These are phyloP conservation scores for Drosophila kanekoi DNA, from an alignment of 2,888 invertebrate genomes.

Conservation along the genomic window DNA sequence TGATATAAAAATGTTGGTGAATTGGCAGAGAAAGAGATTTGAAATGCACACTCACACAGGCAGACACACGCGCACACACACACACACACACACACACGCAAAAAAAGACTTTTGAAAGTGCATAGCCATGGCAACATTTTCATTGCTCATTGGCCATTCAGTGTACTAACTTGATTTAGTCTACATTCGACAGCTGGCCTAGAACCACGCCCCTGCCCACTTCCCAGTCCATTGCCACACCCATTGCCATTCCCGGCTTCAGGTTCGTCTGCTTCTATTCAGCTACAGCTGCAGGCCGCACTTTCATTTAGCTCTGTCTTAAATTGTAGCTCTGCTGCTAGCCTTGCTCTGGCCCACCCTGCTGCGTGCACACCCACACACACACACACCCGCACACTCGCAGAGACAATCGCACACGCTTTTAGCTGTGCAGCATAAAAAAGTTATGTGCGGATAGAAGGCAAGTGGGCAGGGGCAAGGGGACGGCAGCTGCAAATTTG, in stretches of 20 bases:
- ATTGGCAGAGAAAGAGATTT: slow-evolving; percentile 19
- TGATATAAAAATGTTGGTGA: slow-evolving; percentile 12
- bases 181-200: slow-evolving; percentile 11
- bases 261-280: slow-evolving; percentile 1
- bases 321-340: slow-evolving; percentile 29
- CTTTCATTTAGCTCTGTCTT: slow-evolving; percentile 10
- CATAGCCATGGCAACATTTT: slow-evolving; percentile 32
- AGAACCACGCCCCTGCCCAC: not conserved
- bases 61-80: not conserved
- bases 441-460: slow-evolving; percentile 3
- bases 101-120: not conserved
- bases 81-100: not conserved
- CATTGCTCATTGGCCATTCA: slow-evolving; percentile 40
- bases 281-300: slow-evolving; percentile 16
- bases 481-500: slow-evolving; percentile 63
- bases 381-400: not conserved
- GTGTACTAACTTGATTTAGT: slow-evolving; percentile 63
- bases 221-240: not conserved
- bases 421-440: not conserved
- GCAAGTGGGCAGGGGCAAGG: not conserved
- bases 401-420: not conserved
- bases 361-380: slow-evolving; percentile 1
- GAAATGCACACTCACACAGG: not conserved
- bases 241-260: slow-evolving; percentile 5
- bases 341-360: slow-evolving; percentile 15